These are phyloP conservation scores for Coenobita brevimanus DNA, from an alignment of 1,140 invertebrate species.

Conservation along the genomic window DNA sequence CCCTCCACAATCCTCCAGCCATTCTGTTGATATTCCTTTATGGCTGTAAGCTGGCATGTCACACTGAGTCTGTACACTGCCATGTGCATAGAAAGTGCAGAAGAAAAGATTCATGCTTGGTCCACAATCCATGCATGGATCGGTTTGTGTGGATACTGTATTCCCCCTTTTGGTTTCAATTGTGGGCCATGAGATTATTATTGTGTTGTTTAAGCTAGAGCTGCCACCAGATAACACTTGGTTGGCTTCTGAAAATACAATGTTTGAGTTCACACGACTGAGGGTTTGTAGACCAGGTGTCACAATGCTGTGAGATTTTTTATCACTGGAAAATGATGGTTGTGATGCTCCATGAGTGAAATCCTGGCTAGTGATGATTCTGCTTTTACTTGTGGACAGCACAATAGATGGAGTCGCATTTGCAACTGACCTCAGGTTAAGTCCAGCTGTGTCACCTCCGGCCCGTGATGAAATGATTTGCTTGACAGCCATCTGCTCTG, in stretches of 20 bases:
- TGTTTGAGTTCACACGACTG: constrained; percentile 35
- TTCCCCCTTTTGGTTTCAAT: constrained; percentile 11
- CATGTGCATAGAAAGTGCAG: constrained; percentile 46
- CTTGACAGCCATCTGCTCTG: neutral
- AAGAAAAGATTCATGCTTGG: constrained; percentile 47
- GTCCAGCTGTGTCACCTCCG: neutral
- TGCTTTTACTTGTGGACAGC: constrained; percentile 26
- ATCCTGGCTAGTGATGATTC: neutral
- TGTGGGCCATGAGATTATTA: constrained; percentile 55
- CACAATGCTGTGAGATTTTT: constrained; percentile 25
- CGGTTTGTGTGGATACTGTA: constrained; percentile 42
- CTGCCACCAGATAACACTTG: constrained; percentile 15
- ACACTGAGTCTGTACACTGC: constrained; percentile 51
- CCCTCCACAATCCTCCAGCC: neutral
- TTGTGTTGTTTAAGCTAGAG: constrained; percentile 32
- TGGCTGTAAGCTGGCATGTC: constrained; percentile 25
- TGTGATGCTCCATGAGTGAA: neutral
- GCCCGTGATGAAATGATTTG: neutral
- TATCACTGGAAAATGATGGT: neutral
- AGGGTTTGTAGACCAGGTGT: constrained; percentile 6
- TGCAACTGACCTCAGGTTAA: constrained; percentile 15
- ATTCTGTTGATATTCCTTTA: constrained; percentile 23
- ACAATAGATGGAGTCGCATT: constrained; percentile 29
- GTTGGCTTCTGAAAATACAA: constrained; percentile 29
- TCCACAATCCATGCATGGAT: constrained; percentile 18